A percentile compares a stretch with the other conserved stretches of the same genome.
Conservation (phyloP, 1,140 invertebrate species). For the Bombus ignitus region DNA sequence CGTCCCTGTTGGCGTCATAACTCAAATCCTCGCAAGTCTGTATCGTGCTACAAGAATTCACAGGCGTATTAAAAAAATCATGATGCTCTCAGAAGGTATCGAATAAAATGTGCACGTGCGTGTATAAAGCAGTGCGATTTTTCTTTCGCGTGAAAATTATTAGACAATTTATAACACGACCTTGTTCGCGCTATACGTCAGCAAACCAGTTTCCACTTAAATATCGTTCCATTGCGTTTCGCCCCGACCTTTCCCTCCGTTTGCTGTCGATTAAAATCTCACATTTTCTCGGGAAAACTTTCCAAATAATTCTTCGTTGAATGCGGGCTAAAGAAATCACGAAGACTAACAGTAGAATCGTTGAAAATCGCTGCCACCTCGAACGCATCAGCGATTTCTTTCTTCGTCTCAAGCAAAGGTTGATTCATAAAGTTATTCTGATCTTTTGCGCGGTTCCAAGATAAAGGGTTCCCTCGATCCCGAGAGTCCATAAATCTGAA, state of each 20-base stretch:
- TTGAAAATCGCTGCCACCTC: neutral
- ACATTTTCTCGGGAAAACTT: neutral
- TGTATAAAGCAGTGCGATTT: neutral
- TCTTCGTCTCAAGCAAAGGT: conserved; percentile 12
- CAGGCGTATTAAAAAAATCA: neutral
- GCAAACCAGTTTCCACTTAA: neutral
- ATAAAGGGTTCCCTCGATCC: conserved; percentile 38
- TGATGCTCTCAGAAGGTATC: neutral
- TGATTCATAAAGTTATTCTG: conserved; percentile 34
- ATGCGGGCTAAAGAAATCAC: too few relatives aligned
- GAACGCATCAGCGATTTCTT: conserved; percentile 53
- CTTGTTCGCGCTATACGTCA: neutral
- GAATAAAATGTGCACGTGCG: neutral
- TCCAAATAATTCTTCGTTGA: neutral
- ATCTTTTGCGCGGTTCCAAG: neutral
- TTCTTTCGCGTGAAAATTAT: conserved; percentile 3
- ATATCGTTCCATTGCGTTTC: neutral
- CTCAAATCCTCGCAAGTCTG: conserved; percentile 46
- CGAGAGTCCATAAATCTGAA: conserved; percentile 37
- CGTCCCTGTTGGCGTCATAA: conserved; percentile 42
- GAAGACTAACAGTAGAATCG: neutral
- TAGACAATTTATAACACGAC: neutral
- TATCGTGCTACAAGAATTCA: conserved; percentile 2
- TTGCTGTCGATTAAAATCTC: conserved; percentile 2
- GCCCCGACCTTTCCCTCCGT: too few relatives aligned